Percentiles rank a stretch among this genome's conserved stretches.
Evolutionary conservation across 1,140 invertebrate species (phyloP).

Genomic region (Nasonia giraulti): DNA sequence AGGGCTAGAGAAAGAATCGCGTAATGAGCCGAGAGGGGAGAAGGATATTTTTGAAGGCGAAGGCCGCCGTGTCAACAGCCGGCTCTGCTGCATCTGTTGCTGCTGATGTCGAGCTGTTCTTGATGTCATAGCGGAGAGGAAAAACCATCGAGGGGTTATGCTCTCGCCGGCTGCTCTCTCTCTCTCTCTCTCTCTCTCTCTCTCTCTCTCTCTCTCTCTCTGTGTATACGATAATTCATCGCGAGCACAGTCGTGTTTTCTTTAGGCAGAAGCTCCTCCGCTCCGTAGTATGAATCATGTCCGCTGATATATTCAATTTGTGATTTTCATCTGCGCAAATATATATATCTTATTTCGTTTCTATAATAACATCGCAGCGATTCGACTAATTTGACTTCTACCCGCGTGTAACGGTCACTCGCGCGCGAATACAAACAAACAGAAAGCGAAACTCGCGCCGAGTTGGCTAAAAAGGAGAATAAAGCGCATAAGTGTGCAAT

Average conservation of each 20-base stretch:
- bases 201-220: background rate
- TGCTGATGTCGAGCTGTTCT: background rate
- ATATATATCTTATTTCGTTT: background rate
- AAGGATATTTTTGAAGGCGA: slow-evolving; percentile 28
- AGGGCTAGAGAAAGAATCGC: background rate
- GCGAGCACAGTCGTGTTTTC: background rate
- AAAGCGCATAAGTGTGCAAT: background rate
- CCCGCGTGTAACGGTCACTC: background rate
- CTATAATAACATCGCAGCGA: too few species aligned
- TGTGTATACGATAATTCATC: slow-evolving; percentile 18
- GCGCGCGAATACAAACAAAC: too few species aligned
- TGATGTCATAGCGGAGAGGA: too few species aligned
- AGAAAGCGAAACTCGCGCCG: background rate
- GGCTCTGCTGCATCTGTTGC: background rate
- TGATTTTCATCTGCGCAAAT: background rate
- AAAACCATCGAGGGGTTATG: background rate
- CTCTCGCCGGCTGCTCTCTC: background rate
- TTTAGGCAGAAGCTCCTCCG: background rate
- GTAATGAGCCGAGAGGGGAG: background rate
- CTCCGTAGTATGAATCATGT: background rate
- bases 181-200: too few species aligned
- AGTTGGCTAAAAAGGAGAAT: background rate
- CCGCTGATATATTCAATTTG: background rate
- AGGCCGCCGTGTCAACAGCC: slow-evolving; percentile 8
- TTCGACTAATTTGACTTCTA: background rate